These are phyloP conservation scores for Lasioglossum marginatum DNA, from an alignment of 2,888 invertebrate species.

Conservation along the genomic window DNA sequence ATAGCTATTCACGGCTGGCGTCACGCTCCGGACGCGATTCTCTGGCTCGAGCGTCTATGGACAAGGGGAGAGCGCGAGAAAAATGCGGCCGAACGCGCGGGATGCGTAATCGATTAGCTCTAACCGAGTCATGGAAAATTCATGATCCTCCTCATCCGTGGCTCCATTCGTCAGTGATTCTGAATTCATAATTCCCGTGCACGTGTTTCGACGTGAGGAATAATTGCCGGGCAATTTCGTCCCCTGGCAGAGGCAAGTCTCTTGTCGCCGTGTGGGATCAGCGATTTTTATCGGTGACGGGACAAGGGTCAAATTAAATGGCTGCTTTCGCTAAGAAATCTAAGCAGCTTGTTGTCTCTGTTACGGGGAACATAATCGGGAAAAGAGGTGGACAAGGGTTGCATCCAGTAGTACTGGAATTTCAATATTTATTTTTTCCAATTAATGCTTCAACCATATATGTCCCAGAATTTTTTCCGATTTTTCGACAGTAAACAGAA, in stretches of 20 bases:
- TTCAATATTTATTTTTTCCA: no score
- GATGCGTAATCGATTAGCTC: constrained; percentile 65
- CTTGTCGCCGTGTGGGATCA: background rate
- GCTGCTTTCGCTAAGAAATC: background rate
- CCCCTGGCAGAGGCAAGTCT: background rate
- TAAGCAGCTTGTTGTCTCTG: background rate
- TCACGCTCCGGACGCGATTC: constrained; percentile 63
- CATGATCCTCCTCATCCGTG: constrained; percentile 18
- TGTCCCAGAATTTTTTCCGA: background rate
- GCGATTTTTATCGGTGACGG: background rate
- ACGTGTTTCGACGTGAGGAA: constrained; percentile 19
- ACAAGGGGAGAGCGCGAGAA: constrained; percentile 51
- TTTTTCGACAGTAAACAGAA: no score
- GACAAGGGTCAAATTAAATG: background rate
- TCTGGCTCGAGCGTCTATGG: constrained; percentile 42
- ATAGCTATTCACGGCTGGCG: constrained; percentile 46
- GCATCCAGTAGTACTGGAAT: no score
- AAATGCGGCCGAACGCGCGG: constrained; percentile 50
- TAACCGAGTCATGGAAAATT: constrained; percentile 41
- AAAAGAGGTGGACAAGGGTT: background rate
- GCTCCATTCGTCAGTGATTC: background rate
- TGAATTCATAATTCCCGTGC: constrained; percentile 5
- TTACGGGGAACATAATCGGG: background rate
- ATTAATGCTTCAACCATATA: no score
- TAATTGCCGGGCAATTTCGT: constrained; percentile 18